phyloP scores from a whole-genome alignment of 2,888 invertebrate genomes.

The Zygogramma bicolorata region DNA sequence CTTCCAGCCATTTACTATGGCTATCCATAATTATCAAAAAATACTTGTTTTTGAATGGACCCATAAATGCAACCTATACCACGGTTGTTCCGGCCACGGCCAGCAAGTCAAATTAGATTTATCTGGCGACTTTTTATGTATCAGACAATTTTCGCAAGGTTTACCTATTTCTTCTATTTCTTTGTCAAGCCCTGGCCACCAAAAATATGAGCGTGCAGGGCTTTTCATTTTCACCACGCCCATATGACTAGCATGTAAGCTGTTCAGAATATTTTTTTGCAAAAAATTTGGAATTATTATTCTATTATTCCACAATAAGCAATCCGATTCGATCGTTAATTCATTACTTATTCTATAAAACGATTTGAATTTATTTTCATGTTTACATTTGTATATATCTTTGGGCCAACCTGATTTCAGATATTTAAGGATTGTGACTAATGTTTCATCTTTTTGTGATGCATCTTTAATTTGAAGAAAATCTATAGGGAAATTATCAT shows the following conservation, averaged over 20 bases:
- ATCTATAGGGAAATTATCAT: too few relatives aligned
- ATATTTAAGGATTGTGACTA: too few relatives aligned
- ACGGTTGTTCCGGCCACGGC: conserved; percentile 16
- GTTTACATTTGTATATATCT: too few relatives aligned
- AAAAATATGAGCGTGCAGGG: conserved; percentile 35
- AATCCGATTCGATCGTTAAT: conserved; percentile 16
- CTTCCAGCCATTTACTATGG: neutral
- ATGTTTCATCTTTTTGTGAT: neutral
- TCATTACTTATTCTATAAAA: neutral
- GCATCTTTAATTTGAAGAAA: too few relatives aligned
- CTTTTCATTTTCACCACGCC: conserved; percentile 34
- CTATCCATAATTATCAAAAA: conserved; percentile 14
- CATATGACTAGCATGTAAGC: conserved; percentile 28
- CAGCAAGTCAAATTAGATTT: conserved; percentile 14
- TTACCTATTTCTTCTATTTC: conserved; percentile 19
- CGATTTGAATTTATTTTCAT: too few relatives aligned
- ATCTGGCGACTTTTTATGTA: conserved; percentile 4
- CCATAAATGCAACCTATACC: conserved; percentile 21
- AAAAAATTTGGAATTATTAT: conserved; percentile 22
- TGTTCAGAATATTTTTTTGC: conserved; percentile 14
- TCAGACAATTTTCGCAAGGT: conserved; percentile 15
- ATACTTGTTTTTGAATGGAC: conserved; percentile 8
- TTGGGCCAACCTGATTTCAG: too few relatives aligned
- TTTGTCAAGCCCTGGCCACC: conserved; percentile 39
- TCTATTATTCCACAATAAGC: conserved; percentile 26